Evolutionary conservation across 2,113 vertebrate species (phyloP).

Genomic region (Leucosticte australis): DNA sequence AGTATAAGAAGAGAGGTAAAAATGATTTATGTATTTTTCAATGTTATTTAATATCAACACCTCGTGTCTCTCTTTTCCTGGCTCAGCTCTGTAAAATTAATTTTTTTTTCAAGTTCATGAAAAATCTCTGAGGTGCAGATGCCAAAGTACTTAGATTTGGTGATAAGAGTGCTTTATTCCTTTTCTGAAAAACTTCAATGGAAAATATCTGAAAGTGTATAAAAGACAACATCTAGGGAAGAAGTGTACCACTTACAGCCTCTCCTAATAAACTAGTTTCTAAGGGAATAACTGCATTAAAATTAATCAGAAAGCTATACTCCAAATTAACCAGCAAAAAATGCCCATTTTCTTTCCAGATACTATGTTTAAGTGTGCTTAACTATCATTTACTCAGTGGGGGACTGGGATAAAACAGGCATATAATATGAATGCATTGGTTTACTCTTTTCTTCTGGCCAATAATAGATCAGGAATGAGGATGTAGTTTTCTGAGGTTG

Average conservation of each 20-base stretch:
- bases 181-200: slow-evolving; percentile 26
- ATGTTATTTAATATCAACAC: slow-evolving; percentile 45
- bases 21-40: slow-evolving; percentile 37
- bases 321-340: slow-evolving; percentile 57
- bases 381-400: neutral
- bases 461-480: neutral
- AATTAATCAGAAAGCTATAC: slow-evolving; percentile 48
- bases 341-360: slow-evolving; percentile 28
- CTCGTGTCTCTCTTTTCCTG: slow-evolving; percentile 29
- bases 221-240: slow-evolving; percentile 1
- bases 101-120: slow-evolving; percentile 23
- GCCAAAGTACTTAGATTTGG: slow-evolving; percentile 28
- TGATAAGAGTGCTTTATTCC: slow-evolving; percentile 49
- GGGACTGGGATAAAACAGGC: neutral
- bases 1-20: slow-evolving; percentile 50
- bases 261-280: slow-evolving; percentile 25
- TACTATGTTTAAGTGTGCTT: neutral
- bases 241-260: neutral
- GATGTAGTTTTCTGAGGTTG: neutral
- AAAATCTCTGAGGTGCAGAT: slow-evolving; percentile 12
- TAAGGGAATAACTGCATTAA: neutral
- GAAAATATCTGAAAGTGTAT: slow-evolving; percentile 33
- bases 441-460: neutral
- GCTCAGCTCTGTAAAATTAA: slow-evolving; percentile 2
- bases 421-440: neutral